Evolutionary conservation across 2,888 invertebrate genomes (phyloP).

Genomic region (Aricia artaxerxes): DNA sequence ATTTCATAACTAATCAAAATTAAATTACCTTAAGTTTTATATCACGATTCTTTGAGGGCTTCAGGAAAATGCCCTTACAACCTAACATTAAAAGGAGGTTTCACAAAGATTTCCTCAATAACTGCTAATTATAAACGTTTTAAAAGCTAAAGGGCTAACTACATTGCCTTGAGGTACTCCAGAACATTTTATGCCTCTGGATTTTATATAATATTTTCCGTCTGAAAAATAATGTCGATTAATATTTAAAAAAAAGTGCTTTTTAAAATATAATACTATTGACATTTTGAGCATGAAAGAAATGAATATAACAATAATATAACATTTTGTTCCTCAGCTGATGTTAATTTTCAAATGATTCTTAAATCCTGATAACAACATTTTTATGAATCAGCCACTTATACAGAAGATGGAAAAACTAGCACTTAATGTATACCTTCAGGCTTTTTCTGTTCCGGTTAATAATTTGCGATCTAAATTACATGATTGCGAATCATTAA

Average conservation of each 20-base stretch:
- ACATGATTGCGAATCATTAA: constrained; percentile 25
- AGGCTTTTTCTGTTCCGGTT: constrained; percentile 14
- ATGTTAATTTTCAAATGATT: background rate
- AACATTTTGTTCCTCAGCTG: background rate
- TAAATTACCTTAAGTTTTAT: constrained; percentile 8
- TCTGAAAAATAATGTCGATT: too few relatives aligned
- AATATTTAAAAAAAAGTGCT: too few relatives aligned
- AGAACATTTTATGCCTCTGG: background rate
- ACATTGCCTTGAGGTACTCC: constrained; percentile 7
- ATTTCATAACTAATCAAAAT: constrained; percentile 17
- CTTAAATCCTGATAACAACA: background rate
- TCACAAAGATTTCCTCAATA: background rate
- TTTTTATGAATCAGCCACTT: constrained; percentile 1
- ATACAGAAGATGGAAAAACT: background rate
- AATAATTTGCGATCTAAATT: constrained; percentile 25
- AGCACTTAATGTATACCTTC: background rate
- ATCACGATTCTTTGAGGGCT: background rate
- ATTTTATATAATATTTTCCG: background rate
- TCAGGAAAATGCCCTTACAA: background rate
- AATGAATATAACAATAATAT: too few relatives aligned
- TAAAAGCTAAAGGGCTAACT: background rate
- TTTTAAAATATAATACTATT: too few relatives aligned
- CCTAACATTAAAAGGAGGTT: background rate
- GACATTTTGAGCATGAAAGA: too few relatives aligned
- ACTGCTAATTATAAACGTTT: background rate